Percentiles rank a stretch among this genome's conserved stretches.
These are phyloP conservation scores for Dissostichus mawsoni DNA, from an alignment of 2,113 vertebrate species.

Conservation along the genomic window DNA sequence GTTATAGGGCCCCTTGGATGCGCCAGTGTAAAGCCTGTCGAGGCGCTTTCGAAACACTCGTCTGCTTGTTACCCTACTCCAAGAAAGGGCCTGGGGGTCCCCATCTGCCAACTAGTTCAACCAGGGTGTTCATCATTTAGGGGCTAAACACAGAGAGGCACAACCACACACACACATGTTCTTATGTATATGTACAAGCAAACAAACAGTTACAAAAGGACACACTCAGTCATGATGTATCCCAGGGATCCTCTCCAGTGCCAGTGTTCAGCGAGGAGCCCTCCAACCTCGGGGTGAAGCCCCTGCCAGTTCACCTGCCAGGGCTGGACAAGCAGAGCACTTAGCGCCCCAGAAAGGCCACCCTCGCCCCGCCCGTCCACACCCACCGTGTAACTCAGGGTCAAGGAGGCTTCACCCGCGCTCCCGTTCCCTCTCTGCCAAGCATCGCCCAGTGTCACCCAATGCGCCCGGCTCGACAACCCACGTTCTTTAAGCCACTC, in stretches of 20 bases:
- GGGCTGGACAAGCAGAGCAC: slow-evolving; percentile 77
- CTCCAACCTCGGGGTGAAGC: slow-evolving; percentile 81
- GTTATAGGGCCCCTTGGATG: slow-evolving; percentile 71
- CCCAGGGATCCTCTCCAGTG: slow-evolving; percentile 58
- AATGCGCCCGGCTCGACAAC: slow-evolving; percentile 43
- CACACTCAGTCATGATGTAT: slow-evolving; percentile 55
- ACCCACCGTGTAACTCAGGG: slow-evolving; percentile 62
- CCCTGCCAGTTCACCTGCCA: slow-evolving; percentile 85
- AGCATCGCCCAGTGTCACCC: slow-evolving; percentile 61
- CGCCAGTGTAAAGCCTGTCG: slow-evolving; percentile 61
- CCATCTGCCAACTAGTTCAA: slow-evolving; percentile 80
- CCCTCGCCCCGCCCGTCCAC: slow-evolving; percentile 55
- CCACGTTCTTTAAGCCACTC: slow-evolving; percentile 46
- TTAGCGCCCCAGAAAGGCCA: slow-evolving; percentile 74
- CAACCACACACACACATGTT: slow-evolving; percentile 68
- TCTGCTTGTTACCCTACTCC: slow-evolving; percentile 65
- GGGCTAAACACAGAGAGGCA: slow-evolving; percentile 67
- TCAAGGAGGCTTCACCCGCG: slow-evolving; percentile 78
- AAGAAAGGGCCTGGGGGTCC: slow-evolving; percentile 68
- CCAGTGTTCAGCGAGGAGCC: slow-evolving; percentile 69
- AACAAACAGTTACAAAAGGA: slow-evolving; percentile 46
- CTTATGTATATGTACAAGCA: slow-evolving; percentile 70
- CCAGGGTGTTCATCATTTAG: slow-evolving; percentile 75
- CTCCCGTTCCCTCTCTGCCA: slow-evolving; percentile 58
- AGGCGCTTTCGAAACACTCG: slow-evolving; percentile 69